Conservation (phyloP, 2,888 invertebrate genomes). For the Helicoverpa assulta region DNA sequence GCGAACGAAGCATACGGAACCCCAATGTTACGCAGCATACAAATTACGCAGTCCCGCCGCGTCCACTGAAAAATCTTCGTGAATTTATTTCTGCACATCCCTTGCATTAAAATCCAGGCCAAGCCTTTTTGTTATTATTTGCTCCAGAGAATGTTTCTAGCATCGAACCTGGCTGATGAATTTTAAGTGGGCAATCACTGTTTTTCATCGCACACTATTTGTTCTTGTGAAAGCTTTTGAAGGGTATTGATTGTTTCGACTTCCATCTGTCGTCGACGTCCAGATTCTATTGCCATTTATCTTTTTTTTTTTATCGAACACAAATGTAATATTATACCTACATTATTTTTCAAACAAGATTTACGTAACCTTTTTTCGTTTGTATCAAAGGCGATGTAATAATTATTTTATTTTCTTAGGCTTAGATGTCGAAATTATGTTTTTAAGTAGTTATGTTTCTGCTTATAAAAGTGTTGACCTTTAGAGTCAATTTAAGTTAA, state of each 20-base stretch:
- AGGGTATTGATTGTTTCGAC: constrained; percentile 42
- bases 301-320: constrained; percentile 5
- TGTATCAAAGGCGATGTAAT: constrained; percentile 9
- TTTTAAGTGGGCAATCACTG: constrained; percentile 62
- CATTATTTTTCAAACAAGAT: constrained; percentile 32
- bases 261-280: constrained; percentile 18
- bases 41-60: constrained; percentile 80
- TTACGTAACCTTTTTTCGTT: constrained; percentile 24
- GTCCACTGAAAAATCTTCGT: constrained; percentile 82
- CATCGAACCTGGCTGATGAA: constrained; percentile 61
- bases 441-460: too few species aligned
- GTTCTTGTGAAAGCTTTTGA: constrained; percentile 46
- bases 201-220: constrained; percentile 52
- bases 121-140: constrained; percentile 77
- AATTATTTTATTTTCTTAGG: neutral
- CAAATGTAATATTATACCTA: constrained; percentile 14
- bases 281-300: constrained; percentile 20
- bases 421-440: neutral
- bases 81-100: constrained; percentile 81
- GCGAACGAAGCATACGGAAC: constrained; percentile 47
- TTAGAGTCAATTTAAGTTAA: too few species aligned
- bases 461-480: too few species aligned
- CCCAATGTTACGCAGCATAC: constrained; percentile 69
- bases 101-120: constrained; percentile 74
- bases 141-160: constrained; percentile 63